These are phyloP conservation scores for Trinorchestia longiramus DNA, from an alignment of 1,140 invertebrate species.

Conservation along the genomic window DNA sequence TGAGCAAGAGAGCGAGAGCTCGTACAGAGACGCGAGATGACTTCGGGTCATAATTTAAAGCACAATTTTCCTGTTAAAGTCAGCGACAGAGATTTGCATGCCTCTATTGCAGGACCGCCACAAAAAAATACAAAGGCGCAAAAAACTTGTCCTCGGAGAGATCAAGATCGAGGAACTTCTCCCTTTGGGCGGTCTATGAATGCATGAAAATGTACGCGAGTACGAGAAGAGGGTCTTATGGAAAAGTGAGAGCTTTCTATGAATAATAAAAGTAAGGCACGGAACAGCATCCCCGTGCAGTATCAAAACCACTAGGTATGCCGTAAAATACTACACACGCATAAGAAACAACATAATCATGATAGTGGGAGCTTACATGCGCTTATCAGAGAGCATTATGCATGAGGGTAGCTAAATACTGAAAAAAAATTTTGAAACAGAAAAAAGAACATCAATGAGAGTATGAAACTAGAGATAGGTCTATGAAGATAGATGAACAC, in stretches of 20 bases:
- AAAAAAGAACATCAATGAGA: too few relatives aligned
- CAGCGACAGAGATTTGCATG: slow-evolving; percentile 17
- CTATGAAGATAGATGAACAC: too few relatives aligned
- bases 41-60: neutral
- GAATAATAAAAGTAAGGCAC: neutral
- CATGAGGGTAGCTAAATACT: too few relatives aligned
- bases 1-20: neutral
- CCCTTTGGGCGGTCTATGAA: neutral
- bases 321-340: neutral
- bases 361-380: neutral
- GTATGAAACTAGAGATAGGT: too few relatives aligned
- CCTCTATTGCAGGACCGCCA: slow-evolving; percentile 20
- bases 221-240: neutral
- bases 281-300: neutral
- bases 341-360: neutral
- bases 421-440: too few relatives aligned
- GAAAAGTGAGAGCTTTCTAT: neutral
- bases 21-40: neutral
- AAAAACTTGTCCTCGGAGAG: neutral
- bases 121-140: neutral
- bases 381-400: too few relatives aligned
- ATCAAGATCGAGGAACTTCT: neutral
- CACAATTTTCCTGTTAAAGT: slow-evolving; percentile 25
- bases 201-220: neutral
- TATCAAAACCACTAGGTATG: neutral